Evolutionary conservation across 37 sponge, comb jelly and placozoan species (phyloP), one percentile per base, ranked within the genome.

Genomic region (Tethya wilhelma): DNA sequence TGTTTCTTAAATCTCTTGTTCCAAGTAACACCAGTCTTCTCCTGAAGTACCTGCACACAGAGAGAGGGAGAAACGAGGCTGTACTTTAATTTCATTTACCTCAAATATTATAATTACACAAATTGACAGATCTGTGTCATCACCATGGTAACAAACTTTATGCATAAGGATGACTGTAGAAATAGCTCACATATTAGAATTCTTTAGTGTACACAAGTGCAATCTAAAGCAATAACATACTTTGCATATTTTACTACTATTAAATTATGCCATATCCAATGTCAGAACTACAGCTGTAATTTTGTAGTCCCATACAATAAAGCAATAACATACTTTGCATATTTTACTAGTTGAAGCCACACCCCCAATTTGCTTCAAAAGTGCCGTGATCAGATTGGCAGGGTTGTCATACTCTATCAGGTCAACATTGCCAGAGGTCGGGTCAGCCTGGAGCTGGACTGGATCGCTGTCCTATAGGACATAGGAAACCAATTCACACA

Each of bases 11-110:
- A 93, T 22, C 93, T 80, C 79, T 93, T 93, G 56, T 93, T 96
- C 96, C 96, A 96, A 0, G 93, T 79, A 17, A 93, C 84, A 19
- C 96, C 96, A 38, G 96, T 96, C 53, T 93, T 77, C 43, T 86
- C 74, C 33, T 90, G 87, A 12, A 96, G 73, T 8, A 41, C 25
- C 90, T 89, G n/a, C 22, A 67, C 32, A 36, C 25, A 29, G 7
- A 22, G 62, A 49, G 53, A 14, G 14, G 14, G 53, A 19, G 53
- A 19, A 49, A 49, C 14, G 14, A 49, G 53, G 14, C 14, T 49
- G 14, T 49, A 49, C 14, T 14, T 14, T 49, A 49, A 49, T 49
- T 49, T 49, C n/a, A 49, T 49, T 19, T 49, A 9, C n/a, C n/a
- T n/a, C n/a, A n/a, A n/a, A n/a, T n/a, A n/a, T n/a, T n/a, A n/a